Percentiles rank a stretch among this genome's conserved stretches.
phyloP scores from a whole-genome alignment of 2,888 invertebrate genomes.

The Coecobrya sp. region DNA sequence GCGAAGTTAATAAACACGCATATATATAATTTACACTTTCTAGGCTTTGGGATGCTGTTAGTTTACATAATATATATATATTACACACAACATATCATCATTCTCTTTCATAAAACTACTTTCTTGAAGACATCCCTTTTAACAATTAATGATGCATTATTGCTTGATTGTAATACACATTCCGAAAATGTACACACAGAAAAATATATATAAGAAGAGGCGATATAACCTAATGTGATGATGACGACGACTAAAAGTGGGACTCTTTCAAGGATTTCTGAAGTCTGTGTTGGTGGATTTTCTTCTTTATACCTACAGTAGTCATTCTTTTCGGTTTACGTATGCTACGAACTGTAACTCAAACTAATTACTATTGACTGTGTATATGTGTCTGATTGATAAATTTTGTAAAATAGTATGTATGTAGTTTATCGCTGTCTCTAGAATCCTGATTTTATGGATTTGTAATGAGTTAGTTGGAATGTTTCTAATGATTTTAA shows the following conservation, averaged over 20 bases:
- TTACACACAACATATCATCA: background rate
- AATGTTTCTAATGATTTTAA: too few species aligned
- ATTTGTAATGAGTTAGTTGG: too few species aligned
- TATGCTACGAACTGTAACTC: too few species aligned
- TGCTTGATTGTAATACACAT: background rate
- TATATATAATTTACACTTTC: background rate
- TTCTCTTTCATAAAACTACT: constrained; percentile 7
- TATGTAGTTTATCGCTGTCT: background rate
- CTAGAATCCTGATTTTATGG: too few species aligned
- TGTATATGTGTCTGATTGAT: too few species aligned
- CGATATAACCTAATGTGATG: background rate
- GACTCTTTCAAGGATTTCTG: constrained; percentile 5
- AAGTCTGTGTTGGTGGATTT: background rate
- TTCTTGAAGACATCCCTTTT: background rate
- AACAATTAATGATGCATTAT: background rate
- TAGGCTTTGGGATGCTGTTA: background rate
- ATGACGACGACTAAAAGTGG: background rate
- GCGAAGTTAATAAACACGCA: background rate
- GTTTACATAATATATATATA: background rate
- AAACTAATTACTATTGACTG: too few species aligned
- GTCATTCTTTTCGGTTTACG: background rate
- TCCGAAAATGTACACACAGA: constrained; percentile 65
- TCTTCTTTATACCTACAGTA: background rate
- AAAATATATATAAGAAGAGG: constrained; percentile 66
- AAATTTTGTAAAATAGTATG: background rate